Evolutionary conservation across 2,888 invertebrate species (phyloP).

Genomic region (Neelides folsomi): DNA sequence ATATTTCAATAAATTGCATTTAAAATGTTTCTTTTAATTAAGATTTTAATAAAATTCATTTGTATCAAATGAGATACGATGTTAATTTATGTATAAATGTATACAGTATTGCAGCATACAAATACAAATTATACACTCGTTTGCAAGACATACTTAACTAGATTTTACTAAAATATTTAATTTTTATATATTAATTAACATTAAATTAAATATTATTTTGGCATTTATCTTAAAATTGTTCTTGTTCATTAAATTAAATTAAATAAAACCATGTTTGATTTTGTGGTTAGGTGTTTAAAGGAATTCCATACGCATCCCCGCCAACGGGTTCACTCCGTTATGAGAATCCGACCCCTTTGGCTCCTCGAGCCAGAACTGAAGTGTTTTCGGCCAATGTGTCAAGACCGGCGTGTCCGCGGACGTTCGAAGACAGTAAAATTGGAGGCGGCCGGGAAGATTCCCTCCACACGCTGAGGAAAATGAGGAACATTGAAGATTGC

Average conservation of each 20-base stretch:
- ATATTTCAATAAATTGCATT: neutral
- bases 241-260: too few relatives aligned
- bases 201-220: too few relatives aligned
- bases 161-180: too few relatives aligned
- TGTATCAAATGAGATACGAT: too few relatives aligned
- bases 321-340: constrained; percentile 71
- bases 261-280: neutral
- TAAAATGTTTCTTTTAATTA: constrained; percentile 1
- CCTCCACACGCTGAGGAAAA: constrained; percentile 19
- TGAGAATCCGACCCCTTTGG: constrained; percentile 24
- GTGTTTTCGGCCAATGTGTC: constrained; percentile 26
- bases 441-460: constrained; percentile 17
- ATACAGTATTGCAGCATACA: neutral
- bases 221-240: too few relatives aligned
- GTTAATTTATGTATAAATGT: too few relatives aligned
- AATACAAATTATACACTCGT: neutral
- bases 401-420: constrained; percentile 24
- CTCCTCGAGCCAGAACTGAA: constrained; percentile 14
- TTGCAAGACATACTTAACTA: too few relatives aligned
- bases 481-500: constrained; percentile 26
- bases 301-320: constrained; percentile 82
- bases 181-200: neutral
- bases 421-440: constrained; percentile 16
- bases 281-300: constrained; percentile 22
- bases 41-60: too few relatives aligned